A percentile compares a stretch with the other conserved stretches of the same genome.
Conservation (phyloP, 1,140 invertebrate species). For the Notospermus geniculatus region DNA sequence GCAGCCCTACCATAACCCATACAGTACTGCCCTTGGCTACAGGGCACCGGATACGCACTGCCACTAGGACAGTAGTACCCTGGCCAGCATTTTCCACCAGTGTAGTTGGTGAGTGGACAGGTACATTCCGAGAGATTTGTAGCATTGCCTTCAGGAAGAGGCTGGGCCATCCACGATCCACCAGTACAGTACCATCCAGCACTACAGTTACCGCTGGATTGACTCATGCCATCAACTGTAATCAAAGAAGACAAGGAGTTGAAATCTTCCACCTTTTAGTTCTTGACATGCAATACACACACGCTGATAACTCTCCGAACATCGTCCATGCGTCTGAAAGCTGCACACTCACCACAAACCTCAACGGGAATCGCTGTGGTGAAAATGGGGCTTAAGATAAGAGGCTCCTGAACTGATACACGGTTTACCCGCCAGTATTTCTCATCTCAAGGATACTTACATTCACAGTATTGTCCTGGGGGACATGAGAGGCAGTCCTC, state of each 20-base stretch:
- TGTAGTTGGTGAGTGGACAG: constrained; percentile 45
- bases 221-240: constrained; percentile 41
- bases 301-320: no score
- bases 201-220: constrained; percentile 41
- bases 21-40: constrained; percentile 43
- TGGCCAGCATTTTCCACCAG: constrained; percentile 49
- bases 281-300: no score
- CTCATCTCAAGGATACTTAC: no score
- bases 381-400: no score
- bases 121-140: constrained; percentile 37
- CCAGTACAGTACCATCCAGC: constrained; percentile 50
- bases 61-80: constrained; percentile 47
- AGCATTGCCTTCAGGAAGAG: constrained; percentile 28
- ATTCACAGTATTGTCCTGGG: constrained; percentile 45
- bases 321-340: no score
- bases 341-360: no score
- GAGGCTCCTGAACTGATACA: no score
- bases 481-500: constrained; percentile 45
- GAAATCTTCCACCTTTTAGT: no score
- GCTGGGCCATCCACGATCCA: constrained; percentile 35
- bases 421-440: no score
- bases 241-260: constrained; percentile 5
- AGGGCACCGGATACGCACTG: constrained; percentile 35
- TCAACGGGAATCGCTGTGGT: no score
- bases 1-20: constrained; percentile 31